Evolutionary conservation across 2,797 vertebrate species (phyloP).

Genomic region (Coluber constrictor): DNA sequence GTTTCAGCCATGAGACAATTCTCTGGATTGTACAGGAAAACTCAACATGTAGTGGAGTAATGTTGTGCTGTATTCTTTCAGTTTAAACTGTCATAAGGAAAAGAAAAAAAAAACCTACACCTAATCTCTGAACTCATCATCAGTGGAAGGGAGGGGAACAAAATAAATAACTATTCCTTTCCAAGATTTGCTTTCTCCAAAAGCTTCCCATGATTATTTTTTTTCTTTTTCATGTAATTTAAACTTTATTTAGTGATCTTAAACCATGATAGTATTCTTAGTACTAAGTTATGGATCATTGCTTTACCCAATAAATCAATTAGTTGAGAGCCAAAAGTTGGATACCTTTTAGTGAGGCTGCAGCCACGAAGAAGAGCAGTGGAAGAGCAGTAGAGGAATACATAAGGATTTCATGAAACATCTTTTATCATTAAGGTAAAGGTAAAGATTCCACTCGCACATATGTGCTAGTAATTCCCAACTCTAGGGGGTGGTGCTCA

Average conservation of each 20-base stretch:
- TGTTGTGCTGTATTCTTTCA: slow-evolving; percentile 27
- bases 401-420: neutral
- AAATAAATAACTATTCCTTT: neutral
- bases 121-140: slow-evolving; percentile 11
- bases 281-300: neutral
- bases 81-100: slow-evolving; percentile 27
- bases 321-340: neutral
- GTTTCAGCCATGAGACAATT: slow-evolving; percentile 17
- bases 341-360: neutral
- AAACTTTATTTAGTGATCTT: neutral
- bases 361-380: neutral
- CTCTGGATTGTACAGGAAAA: slow-evolving; percentile 22
- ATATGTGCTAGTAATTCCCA: no score
- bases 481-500: no score
- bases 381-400: neutral
- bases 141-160: neutral
- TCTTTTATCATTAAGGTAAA: neutral
- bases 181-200: neutral
- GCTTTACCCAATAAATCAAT: neutral
- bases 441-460: no score
- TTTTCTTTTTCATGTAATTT: neutral
- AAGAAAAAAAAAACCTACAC: neutral
- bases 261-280: neutral
- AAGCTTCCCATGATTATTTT: neutral
- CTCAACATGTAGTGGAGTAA: slow-evolving; percentile 1